phyloP scores from a whole-genome alignment of 1,140 invertebrate species.

The Meteorus sp. region DNA sequence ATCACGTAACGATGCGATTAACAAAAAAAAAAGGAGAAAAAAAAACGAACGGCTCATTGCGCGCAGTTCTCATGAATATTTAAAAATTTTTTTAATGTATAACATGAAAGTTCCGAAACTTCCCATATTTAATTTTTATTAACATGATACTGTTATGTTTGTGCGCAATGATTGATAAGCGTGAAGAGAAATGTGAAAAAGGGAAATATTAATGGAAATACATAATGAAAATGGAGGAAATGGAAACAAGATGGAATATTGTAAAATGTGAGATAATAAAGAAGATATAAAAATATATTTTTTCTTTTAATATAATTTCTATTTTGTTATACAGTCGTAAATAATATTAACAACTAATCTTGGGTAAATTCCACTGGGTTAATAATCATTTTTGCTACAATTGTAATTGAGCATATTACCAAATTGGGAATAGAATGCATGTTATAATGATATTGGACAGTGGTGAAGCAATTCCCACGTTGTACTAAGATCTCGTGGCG shows the following conservation, averaged over 20 bases:
- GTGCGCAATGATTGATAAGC: no score
- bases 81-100: background rate
- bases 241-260: no score
- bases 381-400: background rate
- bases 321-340: background rate
- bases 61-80: slow-evolving; percentile 5
- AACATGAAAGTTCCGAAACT: background rate
- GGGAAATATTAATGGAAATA: no score
- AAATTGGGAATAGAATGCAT: background rate
- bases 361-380: background rate
- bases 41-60: no score
- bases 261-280: no score
- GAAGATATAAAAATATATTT: no score
- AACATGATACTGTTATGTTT: no score
- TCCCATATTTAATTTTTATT: background rate
- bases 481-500: background rate
- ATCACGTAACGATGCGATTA: background rate
- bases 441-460: slow-evolving; percentile 4
- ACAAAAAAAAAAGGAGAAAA: background rate
- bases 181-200: background rate
- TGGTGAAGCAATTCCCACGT: background rate
- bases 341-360: background rate
- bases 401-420: background rate
- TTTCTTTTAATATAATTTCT: no score
- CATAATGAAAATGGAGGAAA: no score